Percentiles rank a stretch among this genome's conserved stretches.
Evolutionary conservation across 2,888 invertebrate genomes (phyloP).

Genomic region (Mesopsocus fuscifrons): DNA sequence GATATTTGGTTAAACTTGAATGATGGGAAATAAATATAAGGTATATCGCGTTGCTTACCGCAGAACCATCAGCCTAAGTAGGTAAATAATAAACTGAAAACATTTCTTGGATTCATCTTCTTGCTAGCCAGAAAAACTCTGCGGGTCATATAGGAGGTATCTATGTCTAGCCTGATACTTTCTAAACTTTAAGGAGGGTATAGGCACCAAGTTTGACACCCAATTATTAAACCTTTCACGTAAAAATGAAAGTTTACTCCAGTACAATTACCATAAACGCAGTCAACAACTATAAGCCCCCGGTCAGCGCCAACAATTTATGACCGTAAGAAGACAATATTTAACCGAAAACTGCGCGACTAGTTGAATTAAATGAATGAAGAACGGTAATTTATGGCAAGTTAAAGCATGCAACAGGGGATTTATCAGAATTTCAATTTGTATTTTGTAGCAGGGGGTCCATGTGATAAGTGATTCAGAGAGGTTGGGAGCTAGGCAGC

Average conservation of each 20-base stretch:
- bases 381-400: slow-evolving; percentile 4
- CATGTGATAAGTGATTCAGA: not conserved
- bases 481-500: not conserved
- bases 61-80: too few relatives aligned
- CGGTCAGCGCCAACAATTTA: not conserved
- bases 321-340: not conserved
- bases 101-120: too few relatives aligned
- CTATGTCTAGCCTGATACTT: too few relatives aligned
- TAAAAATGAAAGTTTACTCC: not conserved
- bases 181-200: too few relatives aligned
- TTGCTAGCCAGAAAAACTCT: too few relatives aligned
- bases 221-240: not conserved
- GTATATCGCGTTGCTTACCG: too few relatives aligned
- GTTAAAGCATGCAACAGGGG: not conserved
- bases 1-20: too few relatives aligned
- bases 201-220: not conserved
- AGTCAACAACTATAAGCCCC: too few relatives aligned
- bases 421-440: not conserved
- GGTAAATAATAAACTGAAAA: too few relatives aligned
- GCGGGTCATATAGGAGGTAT: too few relatives aligned
- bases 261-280: not conserved
- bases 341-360: slow-evolving; percentile 6
- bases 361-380: slow-evolving; percentile 9
- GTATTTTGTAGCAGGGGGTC: not conserved
- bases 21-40: too few relatives aligned